These are phyloP conservation scores for Andrena bucephala DNA, from an alignment of 2,888 invertebrate species.

Conservation along the genomic window DNA sequence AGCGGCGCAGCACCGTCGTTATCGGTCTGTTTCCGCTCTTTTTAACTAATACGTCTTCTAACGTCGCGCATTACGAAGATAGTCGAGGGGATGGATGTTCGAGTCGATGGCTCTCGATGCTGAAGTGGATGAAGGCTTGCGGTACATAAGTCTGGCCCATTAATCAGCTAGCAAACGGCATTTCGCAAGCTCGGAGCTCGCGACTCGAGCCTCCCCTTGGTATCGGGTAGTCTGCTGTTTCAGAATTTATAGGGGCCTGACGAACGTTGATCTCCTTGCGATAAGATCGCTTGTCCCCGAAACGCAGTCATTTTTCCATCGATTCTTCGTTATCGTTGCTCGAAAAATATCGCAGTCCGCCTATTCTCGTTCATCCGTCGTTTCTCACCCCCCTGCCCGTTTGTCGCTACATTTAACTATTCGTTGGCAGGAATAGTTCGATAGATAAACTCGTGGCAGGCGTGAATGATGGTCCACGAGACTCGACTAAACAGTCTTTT, in stretches of 20 bases:
- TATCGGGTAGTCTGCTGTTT: conserved; percentile 63
- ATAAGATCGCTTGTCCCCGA: conserved; percentile 46
- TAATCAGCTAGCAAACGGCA: conserved; percentile 74
- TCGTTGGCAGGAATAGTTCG: background rate
- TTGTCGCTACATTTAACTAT: conserved; percentile 17
- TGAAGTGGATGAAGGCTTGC: conserved; percentile 71
- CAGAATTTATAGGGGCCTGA: conserved; percentile 63
- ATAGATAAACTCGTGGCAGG: background rate
- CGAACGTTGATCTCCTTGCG: conserved; percentile 61
- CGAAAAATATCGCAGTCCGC: conserved; percentile 20
- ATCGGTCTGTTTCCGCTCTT: conserved; percentile 54
- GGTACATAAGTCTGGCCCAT: conserved; percentile 74
- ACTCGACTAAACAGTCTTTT: background rate
- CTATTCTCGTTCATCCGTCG: too few relatives aligned
- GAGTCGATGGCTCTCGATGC: conserved; percentile 71
- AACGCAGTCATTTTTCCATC: conserved; percentile 43
- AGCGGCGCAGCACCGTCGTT: conserved; percentile 50
- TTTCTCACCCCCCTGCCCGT: conserved; percentile 4
- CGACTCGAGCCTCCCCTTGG: conserved; percentile 48
- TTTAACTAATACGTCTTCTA: conserved; percentile 65
- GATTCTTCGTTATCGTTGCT: conserved; percentile 41
- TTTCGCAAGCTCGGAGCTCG: conserved; percentile 67
- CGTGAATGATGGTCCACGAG: background rate
- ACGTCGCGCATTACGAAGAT: conserved; percentile 65
- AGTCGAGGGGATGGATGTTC: conserved; percentile 70